Percentiles rank a stretch among this genome's conserved stretches.
Conservation (phyloP, 2,888 invertebrate genomes). For the Mycogona germanica region DNA sequence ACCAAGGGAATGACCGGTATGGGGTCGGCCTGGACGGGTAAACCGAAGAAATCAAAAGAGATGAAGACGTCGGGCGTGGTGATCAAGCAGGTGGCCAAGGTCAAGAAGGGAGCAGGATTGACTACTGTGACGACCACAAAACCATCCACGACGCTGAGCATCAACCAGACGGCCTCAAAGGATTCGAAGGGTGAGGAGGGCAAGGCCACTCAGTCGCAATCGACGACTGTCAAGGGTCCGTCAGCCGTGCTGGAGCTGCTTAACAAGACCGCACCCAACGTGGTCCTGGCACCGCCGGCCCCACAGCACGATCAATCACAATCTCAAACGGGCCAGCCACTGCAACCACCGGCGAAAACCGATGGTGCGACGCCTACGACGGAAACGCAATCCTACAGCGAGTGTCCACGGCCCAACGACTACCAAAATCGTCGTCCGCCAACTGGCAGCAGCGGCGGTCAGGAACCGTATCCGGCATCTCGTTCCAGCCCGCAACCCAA, state of each 20-base stretch:
- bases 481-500: constrained; percentile 18
- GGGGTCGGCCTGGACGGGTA: too few species aligned
- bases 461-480: constrained; percentile 20
- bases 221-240: neutral
- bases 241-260: constrained; percentile 17
- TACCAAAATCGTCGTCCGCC: constrained; percentile 22
- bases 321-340: neutral
- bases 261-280: constrained; percentile 15
- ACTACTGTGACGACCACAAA: constrained; percentile 13
- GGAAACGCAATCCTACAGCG: neutral
- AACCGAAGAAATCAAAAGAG: too few species aligned
- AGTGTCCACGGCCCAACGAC: constrained; percentile 15
- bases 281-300: neutral
- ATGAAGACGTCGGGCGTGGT: too few species aligned
- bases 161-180: constrained; percentile 19
- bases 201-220: neutral
- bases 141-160: constrained; percentile 18
- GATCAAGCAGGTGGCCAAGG: too few species aligned
- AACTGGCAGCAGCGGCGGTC: constrained; percentile 22
- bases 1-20: too few species aligned
- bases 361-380: too few species aligned
- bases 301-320: neutral
- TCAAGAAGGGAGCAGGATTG: too few species aligned
- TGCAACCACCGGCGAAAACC: too few species aligned
- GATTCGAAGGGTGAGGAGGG: constrained; percentile 22